Percentiles rank a stretch among this genome's conserved stretches.
These are phyloP conservation scores for Pachyrhynchus sulphureomaculatus DNA, from an alignment of 1,140 invertebrate species.

Conservation along the genomic window DNA sequence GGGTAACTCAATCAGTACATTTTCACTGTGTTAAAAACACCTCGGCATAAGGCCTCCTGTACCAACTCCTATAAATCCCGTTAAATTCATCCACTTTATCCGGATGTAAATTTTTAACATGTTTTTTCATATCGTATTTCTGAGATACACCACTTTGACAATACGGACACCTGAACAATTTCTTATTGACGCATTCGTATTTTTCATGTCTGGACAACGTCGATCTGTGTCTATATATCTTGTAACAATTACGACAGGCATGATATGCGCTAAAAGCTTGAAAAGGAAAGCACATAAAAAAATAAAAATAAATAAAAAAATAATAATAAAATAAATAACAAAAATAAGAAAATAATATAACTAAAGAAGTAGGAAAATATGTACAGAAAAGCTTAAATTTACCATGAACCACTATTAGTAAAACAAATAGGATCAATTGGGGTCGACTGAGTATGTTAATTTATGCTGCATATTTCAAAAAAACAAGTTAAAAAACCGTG, in stretches of 20 bases:
- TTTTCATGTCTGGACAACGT: slow-evolving; percentile 54
- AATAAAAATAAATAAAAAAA: neutral
- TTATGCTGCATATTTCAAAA: too few relatives aligned
- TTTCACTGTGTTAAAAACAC: too few relatives aligned
- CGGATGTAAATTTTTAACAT: slow-evolving; percentile 30
- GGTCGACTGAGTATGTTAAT: too few relatives aligned
- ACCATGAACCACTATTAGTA: too few relatives aligned
- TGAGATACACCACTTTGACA: slow-evolving; percentile 43
- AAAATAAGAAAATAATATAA: neutral
- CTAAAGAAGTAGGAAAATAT: neutral
- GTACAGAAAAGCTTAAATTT: too few relatives aligned
- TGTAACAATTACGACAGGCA: slow-evolving; percentile 23
- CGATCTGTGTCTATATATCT: slow-evolving; percentile 22
- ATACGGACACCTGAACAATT: slow-evolving; percentile 52
- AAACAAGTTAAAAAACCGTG: too few relatives aligned
- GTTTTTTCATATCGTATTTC: slow-evolving; percentile 39
- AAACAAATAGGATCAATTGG: too few relatives aligned
- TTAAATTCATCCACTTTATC: slow-evolving; percentile 21
- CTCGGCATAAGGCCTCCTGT: neutral
- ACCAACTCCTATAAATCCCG: slow-evolving; percentile 19
- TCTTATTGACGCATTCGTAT: slow-evolving; percentile 63
- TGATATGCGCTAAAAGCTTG: neutral
- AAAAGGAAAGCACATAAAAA: neutral
- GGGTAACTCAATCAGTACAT: too few relatives aligned
- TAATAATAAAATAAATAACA: neutral